These are phyloP conservation scores for Burhinus oedicnemus DNA, from an alignment of 2,113 vertebrate genomes.

Conservation along the genomic window DNA sequence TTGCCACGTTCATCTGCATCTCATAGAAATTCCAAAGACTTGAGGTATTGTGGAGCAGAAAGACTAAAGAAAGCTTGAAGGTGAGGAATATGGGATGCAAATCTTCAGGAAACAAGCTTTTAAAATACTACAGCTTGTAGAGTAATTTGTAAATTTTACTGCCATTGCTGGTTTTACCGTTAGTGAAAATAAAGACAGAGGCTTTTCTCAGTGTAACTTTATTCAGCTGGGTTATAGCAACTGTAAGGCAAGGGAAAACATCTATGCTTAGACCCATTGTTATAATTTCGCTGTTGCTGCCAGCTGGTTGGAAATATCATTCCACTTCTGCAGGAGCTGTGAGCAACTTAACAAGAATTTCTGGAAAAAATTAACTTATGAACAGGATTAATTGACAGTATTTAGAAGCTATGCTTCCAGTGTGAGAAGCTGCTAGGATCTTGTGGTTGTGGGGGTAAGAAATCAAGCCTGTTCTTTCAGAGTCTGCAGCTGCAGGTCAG, in stretches of 20 bases:
- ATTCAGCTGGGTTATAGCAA: not conserved
- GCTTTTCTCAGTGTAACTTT: not conserved
- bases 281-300: not conserved
- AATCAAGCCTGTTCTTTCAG: not conserved
- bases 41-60: not conserved
- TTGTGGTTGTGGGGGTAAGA: not conserved
- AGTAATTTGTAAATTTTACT: not conserved
- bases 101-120: not conserved
- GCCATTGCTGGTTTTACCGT: not conserved
- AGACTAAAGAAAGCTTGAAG: not conserved
- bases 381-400: not conserved
- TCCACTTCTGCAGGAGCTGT: constrained; percentile 20
- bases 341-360: constrained; percentile 36
- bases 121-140: not conserved
- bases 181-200: not conserved
- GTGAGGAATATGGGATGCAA: not conserved
- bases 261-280: not conserved
- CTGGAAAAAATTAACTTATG: not conserved
- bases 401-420: not conserved
- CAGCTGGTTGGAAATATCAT: constrained; percentile 28
- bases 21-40: not conserved
- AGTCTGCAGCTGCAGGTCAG: too few relatives aligned
- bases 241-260: not conserved
- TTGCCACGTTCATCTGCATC: not conserved
- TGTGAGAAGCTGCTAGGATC: not conserved